phyloP scores from a whole-genome alignment of 2,113 vertebrate genomes.

The human region DNA sequence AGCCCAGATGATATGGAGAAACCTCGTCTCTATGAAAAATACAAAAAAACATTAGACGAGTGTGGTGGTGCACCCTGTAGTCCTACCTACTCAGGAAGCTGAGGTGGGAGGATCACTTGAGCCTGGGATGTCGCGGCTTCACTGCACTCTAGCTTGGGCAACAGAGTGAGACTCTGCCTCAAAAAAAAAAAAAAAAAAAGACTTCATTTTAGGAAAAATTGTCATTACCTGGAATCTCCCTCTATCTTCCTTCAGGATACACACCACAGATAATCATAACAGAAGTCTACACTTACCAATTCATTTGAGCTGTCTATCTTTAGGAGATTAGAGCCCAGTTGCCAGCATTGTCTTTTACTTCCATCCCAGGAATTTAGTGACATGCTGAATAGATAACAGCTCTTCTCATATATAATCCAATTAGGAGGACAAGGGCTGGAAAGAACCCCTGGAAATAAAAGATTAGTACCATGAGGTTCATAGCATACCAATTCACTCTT shows the following conservation, averaged over 20 bases:
- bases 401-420: slow-evolving; percentile 45
- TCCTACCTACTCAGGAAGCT: too few relatives aligned
- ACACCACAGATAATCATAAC: background rate
- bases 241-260: background rate
- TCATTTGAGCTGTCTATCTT: slow-evolving; percentile 67
- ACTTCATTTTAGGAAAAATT: background rate
- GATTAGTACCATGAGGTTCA: background rate
- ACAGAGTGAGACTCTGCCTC: too few relatives aligned
- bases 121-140: too few relatives aligned
- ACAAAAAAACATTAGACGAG: too few relatives aligned
- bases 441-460: slow-evolving; percentile 37
- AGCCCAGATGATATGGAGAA: too few relatives aligned
- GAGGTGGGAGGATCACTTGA: too few relatives aligned
- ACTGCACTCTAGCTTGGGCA: too few relatives aligned
- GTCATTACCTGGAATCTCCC: background rate
- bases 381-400: slow-evolving; percentile 57
- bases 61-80: too few relatives aligned
- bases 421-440: slow-evolving; percentile 10
- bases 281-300: slow-evolving; percentile 52
- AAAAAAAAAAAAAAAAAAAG: too few relatives aligned
- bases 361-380: slow-evolving; percentile 17
- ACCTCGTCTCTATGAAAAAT: too few relatives aligned
- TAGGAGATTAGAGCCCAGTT: slow-evolving; percentile 50
- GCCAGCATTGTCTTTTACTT: slow-evolving; percentile 55
- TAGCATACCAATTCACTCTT: background rate